Conservation (phyloP, 2,797 vertebrate genomes). For the Lindbergichthys nudifrons region DNA sequence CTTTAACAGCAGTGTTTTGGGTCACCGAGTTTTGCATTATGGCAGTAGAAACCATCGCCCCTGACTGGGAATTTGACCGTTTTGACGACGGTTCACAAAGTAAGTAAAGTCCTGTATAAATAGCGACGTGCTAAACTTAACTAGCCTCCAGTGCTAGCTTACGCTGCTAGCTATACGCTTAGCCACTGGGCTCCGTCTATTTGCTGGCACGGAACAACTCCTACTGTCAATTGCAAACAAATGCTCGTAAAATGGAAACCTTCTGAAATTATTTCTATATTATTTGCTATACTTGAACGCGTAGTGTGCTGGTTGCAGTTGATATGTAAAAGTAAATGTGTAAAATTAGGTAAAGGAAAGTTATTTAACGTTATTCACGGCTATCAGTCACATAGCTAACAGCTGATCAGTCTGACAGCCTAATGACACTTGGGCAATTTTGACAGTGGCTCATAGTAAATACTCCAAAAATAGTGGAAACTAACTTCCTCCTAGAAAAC, state of each 20-base stretch:
- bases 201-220: not conserved
- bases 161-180: constrained; percentile 35
- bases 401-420: constrained; percentile 40
- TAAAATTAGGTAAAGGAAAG: not conserved
- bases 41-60: constrained; percentile 90
- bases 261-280: not conserved
- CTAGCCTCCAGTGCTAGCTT: constrained; percentile 38
- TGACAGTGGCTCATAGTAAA: not conserved
- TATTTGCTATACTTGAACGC: rapidly evolving
- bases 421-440: too few species aligned
- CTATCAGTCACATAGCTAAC: not conserved
- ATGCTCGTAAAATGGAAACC: not conserved
- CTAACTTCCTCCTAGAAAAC: not conserved
- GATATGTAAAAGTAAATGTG: not conserved
- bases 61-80: constrained; percentile 97
- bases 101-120: constrained; percentile 76
- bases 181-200: constrained; percentile 27
- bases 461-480: not conserved
- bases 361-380: not conserved
- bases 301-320: rapidly evolving
- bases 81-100: constrained; percentile 97
- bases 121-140: not conserved
- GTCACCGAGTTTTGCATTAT: constrained; percentile 55
- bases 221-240: not conserved
- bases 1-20: constrained; percentile 40